Evolutionary conservation across 2,888 invertebrate species (phyloP).

Genomic region (Drosophila monieri): DNA sequence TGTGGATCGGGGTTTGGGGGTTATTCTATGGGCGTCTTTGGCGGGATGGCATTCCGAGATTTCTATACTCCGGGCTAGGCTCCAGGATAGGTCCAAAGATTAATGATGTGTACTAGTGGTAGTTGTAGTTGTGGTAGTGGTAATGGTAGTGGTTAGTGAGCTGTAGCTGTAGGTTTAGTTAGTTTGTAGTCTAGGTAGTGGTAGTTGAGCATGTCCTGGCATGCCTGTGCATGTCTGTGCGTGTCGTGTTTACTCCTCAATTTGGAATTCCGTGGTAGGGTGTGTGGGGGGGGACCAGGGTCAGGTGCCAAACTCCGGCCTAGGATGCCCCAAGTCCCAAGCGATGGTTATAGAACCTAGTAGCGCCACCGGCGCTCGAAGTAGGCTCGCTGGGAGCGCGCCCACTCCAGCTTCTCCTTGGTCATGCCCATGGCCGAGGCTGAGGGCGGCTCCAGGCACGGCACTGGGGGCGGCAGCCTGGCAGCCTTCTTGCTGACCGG

Average conservation of each 20-base stretch:
- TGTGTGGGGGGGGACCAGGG: neutral
- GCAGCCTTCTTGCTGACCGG: neutral
- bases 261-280: neutral
- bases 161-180: neutral
- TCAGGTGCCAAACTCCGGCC: neutral
- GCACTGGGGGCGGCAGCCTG: neutral
- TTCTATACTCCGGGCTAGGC: neutral
- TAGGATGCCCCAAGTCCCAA: neutral
- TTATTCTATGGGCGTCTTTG: neutral
- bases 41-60: neutral
- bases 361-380: neutral
- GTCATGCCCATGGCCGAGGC: neutral
- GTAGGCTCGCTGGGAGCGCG: neutral
- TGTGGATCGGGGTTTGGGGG: neutral
- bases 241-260: neutral
- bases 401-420: neutral
- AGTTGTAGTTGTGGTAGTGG: neutral
- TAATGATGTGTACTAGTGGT: neutral
- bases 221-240: neutral
- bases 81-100: neutral
- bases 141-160: neutral
- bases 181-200: neutral
- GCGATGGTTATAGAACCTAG: neutral
- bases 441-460: neutral
- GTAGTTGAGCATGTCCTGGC: constrained; percentile 1